Evolutionary conservation across 2,888 invertebrate genomes (phyloP), one percentile per base, ranked within the genome.

Genomic region (Drosophila fungiperda): DNA sequence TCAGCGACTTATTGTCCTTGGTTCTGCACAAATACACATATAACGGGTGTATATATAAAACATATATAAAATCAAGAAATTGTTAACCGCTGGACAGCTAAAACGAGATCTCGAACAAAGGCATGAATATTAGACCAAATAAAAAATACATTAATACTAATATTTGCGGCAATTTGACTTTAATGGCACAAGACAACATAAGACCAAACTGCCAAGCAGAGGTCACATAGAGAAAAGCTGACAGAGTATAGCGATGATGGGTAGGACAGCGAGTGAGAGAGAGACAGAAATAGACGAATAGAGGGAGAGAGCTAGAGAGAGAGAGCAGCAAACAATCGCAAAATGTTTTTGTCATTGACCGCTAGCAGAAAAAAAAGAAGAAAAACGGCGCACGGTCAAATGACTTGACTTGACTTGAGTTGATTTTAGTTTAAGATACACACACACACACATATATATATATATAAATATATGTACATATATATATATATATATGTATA

Each of bases 121-220:
- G 49, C 54, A 68, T 49, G 62, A 64, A 58, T 53, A 80, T 70
- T 59, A 72, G 74, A 65, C 60, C 89, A 73, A 87, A 88, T 90
- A 87, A 87, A 87, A 89, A 87, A 78, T 69, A 61, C 87, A 87
- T 87, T 87, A 87, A 87, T 87, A 83, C 87, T 88, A 86, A 87
- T 87, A 90, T 90, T 74, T 83, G 82, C 80, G 89, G 82, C 84
- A 88, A 90, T 82, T 78, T 77, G 87, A 86, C 78, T 80, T 90
- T 90, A 88, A 88, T 87, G 86, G 72, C 86, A 80, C 68, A 78
- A 88, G 76, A 80, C 72, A 59, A 72, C 66, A 48, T 62, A 48
- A 45, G 67, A 61, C 58, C 71, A 72, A 66, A n/a, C 75, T 68
- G 76, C 66, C 82, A 71, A 68, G 17, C 80, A 65, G 76, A 82